Evolutionary conservation across 2,797 vertebrate species (phyloP).

Genomic region (Mareca strepera): DNA sequence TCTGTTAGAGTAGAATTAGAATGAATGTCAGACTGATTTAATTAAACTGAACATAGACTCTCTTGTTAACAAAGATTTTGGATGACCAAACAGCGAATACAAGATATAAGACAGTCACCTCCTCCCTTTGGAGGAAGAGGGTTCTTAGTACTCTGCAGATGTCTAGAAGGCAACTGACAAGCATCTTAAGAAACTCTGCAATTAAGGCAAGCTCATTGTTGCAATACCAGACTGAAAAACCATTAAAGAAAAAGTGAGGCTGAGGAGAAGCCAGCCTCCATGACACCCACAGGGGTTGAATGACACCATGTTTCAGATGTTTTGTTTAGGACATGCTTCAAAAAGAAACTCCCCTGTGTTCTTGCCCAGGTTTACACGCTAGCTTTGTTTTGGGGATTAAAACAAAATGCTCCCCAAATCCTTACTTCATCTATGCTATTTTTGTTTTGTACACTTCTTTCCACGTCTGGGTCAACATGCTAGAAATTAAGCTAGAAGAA

Average conservation of each 20-base stretch:
- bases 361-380: neutral
- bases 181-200: neutral
- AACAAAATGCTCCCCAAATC: neutral
- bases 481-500: neutral
- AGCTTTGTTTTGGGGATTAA: neutral
- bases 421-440: neutral
- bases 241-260: neutral
- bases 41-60: neutral
- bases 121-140: neutral
- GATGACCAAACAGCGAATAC: neutral
- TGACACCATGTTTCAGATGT: fast-evolving
- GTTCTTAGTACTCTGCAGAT: neutral
- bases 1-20: neutral
- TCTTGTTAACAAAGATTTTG: neutral
- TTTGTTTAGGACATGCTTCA: neutral
- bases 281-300: fast-evolving
- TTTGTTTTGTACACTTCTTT: neutral
- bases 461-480: neutral
- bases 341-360: neutral
- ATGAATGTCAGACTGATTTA: neutral
- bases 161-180: neutral
- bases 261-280: neutral
- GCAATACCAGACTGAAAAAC: neutral
- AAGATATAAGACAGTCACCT: neutral
- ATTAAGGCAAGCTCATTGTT: neutral